Percentiles rank a stretch among this genome's conserved stretches.
These are phyloP conservation scores for Cladorhizidae sp. DNA, from an alignment of 37 sponge, comb jelly and placozoan species.

Conservation along the genomic window DNA sequence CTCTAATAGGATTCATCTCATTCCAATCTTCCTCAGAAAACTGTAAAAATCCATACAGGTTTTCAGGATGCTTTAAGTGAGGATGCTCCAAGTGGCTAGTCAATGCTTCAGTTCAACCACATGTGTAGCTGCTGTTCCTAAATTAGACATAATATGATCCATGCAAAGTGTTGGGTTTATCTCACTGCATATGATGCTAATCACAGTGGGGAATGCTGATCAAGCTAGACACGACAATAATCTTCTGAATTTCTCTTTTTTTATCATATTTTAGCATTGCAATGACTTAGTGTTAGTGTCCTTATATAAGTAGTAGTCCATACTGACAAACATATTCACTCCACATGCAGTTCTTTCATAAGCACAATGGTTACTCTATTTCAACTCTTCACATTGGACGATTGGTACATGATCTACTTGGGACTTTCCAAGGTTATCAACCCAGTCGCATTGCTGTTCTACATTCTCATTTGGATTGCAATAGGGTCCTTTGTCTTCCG, in stretches of 20 bases:
- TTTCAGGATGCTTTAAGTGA: not conserved
- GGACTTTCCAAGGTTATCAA: constrained; percentile 60
- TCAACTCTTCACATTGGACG: constrained; percentile 93
- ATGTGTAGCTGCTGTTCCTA: too few relatives aligned
- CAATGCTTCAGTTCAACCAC: too few relatives aligned
- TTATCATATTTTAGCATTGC: too few relatives aligned
- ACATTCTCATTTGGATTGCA: constrained; percentile 91
- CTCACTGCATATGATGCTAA: too few relatives aligned
- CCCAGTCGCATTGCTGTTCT: constrained; percentile 47
- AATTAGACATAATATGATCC: too few relatives aligned
- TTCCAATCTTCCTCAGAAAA: constrained; percentile 42
- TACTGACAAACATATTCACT: too few relatives aligned
- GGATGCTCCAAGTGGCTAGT: not conserved
- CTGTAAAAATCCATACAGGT: not conserved
- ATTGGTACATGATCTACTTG: constrained; percentile 78
- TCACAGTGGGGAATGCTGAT: too few relatives aligned
- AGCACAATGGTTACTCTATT: constrained; percentile 83
- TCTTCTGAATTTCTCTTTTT: too few relatives aligned
- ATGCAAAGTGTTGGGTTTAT: not conserved
- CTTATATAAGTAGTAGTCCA: too few relatives aligned
- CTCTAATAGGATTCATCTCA: constrained; percentile 83
- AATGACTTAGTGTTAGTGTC: too few relatives aligned
- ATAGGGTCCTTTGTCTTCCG: constrained; percentile 91
- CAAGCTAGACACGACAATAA: too few relatives aligned
- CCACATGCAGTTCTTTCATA: constrained; percentile 47